A percentile compares a stretch with the other conserved stretches of the same genome.
Evolutionary conservation across 2,888 invertebrate species (phyloP).

Genomic region (Tyria jacobaeae): DNA sequence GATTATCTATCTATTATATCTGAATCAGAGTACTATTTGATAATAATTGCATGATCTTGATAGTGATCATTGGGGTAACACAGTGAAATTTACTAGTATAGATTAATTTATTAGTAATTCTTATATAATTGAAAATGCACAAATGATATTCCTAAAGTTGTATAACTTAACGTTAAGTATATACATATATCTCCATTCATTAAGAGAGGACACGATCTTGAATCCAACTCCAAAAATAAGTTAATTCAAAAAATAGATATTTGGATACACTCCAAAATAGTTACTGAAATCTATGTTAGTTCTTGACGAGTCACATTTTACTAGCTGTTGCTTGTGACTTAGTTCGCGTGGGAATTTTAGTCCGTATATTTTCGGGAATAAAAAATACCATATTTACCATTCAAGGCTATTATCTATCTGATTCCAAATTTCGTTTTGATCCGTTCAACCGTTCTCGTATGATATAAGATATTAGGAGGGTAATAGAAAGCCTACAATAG

Average conservation of each 20-base stretch:
- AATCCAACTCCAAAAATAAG: constrained; percentile 62
- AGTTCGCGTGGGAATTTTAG: too few relatives aligned
- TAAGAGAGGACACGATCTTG: constrained; percentile 45
- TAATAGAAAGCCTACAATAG: neutral
- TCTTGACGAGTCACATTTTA: constrained; percentile 16
- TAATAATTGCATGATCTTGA: neutral
- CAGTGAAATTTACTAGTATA: neutral
- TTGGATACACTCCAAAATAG: constrained; percentile 63
- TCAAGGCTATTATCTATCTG: too few relatives aligned
- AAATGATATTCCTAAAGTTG: constrained; percentile 21
- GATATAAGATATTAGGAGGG: too few relatives aligned
- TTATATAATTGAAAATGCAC: neutral
- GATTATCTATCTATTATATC: too few relatives aligned
- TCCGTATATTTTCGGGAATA: too few relatives aligned
- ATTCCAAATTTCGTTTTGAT: too few relatives aligned
- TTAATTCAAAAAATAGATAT: constrained; percentile 57
- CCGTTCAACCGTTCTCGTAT: too few relatives aligned
- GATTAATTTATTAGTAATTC: neutral
- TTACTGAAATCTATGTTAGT: constrained; percentile 46
- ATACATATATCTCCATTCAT: constrained; percentile 50
- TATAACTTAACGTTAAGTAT: constrained; percentile 39
- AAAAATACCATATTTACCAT: too few relatives aligned
- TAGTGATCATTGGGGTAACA: neutral
- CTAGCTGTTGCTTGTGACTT: too few relatives aligned
- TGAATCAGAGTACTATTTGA: too few relatives aligned